Base-by-base conservation (phyloP, 2,888 invertebrate genomes). In the Myathropa florea region DNA sequence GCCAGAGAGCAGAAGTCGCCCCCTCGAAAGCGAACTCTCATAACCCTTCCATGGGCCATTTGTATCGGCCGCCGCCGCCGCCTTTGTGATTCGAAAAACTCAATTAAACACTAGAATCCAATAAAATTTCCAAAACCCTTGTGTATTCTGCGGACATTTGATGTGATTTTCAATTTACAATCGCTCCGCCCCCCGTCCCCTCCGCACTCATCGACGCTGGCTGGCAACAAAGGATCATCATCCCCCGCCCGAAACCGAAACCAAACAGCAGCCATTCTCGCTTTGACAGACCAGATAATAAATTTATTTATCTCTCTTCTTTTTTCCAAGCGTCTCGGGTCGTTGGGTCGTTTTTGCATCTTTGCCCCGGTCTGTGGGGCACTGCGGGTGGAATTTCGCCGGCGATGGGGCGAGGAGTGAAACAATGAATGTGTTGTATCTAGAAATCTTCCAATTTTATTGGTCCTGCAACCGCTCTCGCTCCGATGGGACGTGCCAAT, bases 91-190 rank as follows among this genome's bases (percentile, higher is more conserved):
- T 71, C 46, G 75, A 79, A 81, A 85, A 86, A 79, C 83, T 79
- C 86, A 86, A 86, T 86, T 86, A 86, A 86, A 86, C 83, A 53
- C 83, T 67, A 75, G 78, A 86, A 86, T 83, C 86, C 83, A 86
- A 86, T 86, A 86, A 86, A 83, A 83, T 71, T 65, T 12, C 24
- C 61, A 33, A 36, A 78, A 72, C 33, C 70, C 60, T 36, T 63
- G 39, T 70, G 46, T 68, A 60, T 77, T 75, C 65, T 78, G 71
- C 53, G 86, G 86, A 79, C 83, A 79, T 82, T 83, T 86, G 86
- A 86, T 86, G 83, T 64, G 78, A 82, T 83, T 86, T 86, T 86
- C 86, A 83, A 86, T 86, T 86, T 83, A 86, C 83, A 79, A 78
- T 79, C 70, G 75, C 59, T 65, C 33, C 57, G 30, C 26, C 46